A percentile compares a stretch with the other conserved stretches of the same genome.
phyloP scores from a whole-genome alignment of 2,113 vertebrate species.

The Etheostoma cragini region DNA sequence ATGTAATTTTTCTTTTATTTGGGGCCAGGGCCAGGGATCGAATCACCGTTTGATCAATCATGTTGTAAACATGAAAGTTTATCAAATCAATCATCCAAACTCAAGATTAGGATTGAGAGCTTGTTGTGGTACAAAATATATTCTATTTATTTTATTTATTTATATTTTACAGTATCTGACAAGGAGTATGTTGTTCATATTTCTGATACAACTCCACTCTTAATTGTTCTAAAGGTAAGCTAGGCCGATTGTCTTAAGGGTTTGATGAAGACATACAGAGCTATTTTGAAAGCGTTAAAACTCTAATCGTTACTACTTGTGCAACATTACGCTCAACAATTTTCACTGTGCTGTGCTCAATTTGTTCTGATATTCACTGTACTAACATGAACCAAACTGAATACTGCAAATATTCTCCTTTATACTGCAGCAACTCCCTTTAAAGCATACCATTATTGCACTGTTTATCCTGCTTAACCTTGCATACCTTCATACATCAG shows the following conservation, averaged over 20 bases:
- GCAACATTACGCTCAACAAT: no score
- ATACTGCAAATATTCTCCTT: neutral
- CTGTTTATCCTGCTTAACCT: no score
- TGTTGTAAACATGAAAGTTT: neutral
- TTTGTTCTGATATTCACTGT: neutral
- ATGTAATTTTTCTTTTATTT: no score
- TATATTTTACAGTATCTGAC: neutral
- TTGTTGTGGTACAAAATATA: neutral
- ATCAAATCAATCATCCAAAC: neutral
- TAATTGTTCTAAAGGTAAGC: neutral
- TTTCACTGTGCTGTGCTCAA: no score
- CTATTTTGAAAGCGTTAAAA: neutral
- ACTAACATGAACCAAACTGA: neutral
- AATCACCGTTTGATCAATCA: no score
- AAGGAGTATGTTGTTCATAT: neutral
- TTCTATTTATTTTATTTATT: no score
- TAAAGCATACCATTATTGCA: neutral
- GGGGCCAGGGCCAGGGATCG: no score
- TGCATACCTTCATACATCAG: no score
- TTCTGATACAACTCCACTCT: neutral
- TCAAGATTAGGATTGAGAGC: neutral
- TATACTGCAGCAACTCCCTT: neutral
- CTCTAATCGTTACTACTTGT: no score
- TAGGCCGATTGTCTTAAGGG: neutral
- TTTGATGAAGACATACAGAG: neutral